A percentile compares a stretch with the other conserved stretches of the same genome.
Conservation (phyloP, 2,797 vertebrate genomes). For the Melanogrammus aeglefinus region DNA sequence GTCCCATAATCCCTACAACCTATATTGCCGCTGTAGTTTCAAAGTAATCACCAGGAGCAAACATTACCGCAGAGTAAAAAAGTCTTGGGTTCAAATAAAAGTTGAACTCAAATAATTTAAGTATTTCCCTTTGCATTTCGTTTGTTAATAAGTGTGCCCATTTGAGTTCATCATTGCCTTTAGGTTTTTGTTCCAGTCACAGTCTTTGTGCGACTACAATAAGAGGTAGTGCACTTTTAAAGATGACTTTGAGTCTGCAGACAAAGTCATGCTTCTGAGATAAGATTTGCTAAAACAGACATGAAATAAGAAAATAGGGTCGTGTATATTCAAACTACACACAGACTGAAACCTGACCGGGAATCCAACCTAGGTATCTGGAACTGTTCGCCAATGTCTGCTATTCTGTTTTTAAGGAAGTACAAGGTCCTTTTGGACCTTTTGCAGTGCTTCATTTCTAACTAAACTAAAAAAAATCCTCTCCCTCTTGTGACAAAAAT, state of each 20-base stretch:
- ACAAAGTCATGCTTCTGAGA: not conserved
- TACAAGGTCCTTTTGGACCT: not conserved
- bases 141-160: not conserved
- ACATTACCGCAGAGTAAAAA: too few relatives aligned
- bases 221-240: not conserved
- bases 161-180: not conserved
- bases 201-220: not conserved
- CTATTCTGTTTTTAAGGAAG: not conserved
- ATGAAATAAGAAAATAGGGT: not conserved
- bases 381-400: not conserved
- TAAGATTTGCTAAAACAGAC: not conserved
- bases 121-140: too few relatives aligned
- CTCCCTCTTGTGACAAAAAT: too few relatives aligned
- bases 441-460: not conserved
- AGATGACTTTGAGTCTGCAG: not conserved
- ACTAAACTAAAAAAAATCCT: not conserved
- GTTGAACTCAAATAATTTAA: too few relatives aligned
- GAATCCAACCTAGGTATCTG: not conserved
- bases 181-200: not conserved
- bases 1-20: too few relatives aligned
- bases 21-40: too few relatives aligned
- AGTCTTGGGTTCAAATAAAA: too few relatives aligned
- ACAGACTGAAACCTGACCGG: not conserved
- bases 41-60: too few relatives aligned
- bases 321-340: not conserved